Base-by-base conservation (phyloP, 2,113 vertebrate species). In the Fukomys damarensis region DNA sequence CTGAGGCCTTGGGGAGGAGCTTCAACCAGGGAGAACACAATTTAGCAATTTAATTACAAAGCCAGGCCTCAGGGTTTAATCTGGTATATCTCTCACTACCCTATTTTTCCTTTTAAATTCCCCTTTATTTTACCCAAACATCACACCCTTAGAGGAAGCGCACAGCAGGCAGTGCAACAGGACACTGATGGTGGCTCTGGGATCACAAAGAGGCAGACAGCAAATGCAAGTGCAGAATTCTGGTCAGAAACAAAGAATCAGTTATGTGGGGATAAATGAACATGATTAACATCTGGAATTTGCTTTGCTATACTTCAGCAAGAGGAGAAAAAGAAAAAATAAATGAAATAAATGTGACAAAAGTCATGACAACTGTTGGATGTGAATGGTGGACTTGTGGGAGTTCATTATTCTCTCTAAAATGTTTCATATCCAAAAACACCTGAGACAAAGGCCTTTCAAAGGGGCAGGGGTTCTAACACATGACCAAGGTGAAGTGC, bases 41-140 rank as follows among this genome's bases (percentile, higher is more conserved):
- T 79, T 79, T n/a, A 1, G 0, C 24, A 11, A 89, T 56, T 79
- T 95, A 93, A 97, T 95, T 68, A 96, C n/a, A 91, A 94, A 96
- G 41, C 63, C 58, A 4, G 68, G 91, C 89, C 86, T 41, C 72
- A 0, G 4, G 81, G 52, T 61, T 83, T 66, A n/a, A 49, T 49
- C 83, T 16, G 61, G 26, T 41, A 32, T 10, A 38, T 82, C 79
- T 91, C 86, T 61, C 66, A 81, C 70, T 24, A 11, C 26, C 43
- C 16, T 26, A 74, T 84, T 93, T 94, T 92, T 38, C n/a, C 68
- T 83, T 80, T 56, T 24, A 49, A 59, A 19, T 35, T 59, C 61
- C 82, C 77, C 32, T 95, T 83, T 26, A 54, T 90, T 92, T 74
- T 30, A 86, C 20, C 46, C 66, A n/a, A 82, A 85, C 0, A 32